Base-by-base conservation (phyloP, 2,888 invertebrate species). In the Aphidius colemani region DNA sequence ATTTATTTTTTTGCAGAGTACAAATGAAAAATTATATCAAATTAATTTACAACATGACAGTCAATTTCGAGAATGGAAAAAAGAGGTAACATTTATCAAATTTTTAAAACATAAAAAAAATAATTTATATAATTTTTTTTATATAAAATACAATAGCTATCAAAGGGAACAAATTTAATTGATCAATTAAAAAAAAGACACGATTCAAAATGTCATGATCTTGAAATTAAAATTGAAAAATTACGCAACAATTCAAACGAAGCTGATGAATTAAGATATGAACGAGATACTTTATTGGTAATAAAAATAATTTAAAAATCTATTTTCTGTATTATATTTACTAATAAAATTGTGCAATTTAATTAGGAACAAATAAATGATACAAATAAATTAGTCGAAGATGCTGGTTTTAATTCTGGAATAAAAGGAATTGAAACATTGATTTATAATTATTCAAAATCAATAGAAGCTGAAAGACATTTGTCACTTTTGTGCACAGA, bases 251-350 rank as follows among this genome's bases (percentile, higher is more conserved):
- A 53, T 40, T 61, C 66, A 6, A 67, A 72, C 49, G 71, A 75
- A 51, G 53, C 53, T 6, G 69, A 71, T 46, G 43, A 64, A 6
- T 45, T 76, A 11, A 70, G 61, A 18, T 43, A 59, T n/a, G 75
- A 79, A 40, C 71, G 70, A 57, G 71, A 75, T 51, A 69, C 66
- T 9, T 67, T 77, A n/a, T 55, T 57, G 49, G 75, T 76, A 61
- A 67, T 71, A 66, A 51, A 3, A 46, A 53, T 50, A 30, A 7
- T 40, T 49, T 53, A 43, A 18, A 11, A 45, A 41, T 49, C 10
- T 18, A 18, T 9, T 57, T 40, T 13, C 2, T 43, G 5, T 41
- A 6, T 41, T 43, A 45, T 39, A 51, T 13, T 45, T 39, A 40
- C 46, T 3, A 53, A 2, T 43, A 3, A 8, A 39, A 18, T 62